A percentile compares a stretch with the other conserved stretches of the same genome.
Evolutionary conservation across 37 sponge, comb jelly and placozoan species (phyloP).

Genomic region (Bolinopsis microptera): DNA sequence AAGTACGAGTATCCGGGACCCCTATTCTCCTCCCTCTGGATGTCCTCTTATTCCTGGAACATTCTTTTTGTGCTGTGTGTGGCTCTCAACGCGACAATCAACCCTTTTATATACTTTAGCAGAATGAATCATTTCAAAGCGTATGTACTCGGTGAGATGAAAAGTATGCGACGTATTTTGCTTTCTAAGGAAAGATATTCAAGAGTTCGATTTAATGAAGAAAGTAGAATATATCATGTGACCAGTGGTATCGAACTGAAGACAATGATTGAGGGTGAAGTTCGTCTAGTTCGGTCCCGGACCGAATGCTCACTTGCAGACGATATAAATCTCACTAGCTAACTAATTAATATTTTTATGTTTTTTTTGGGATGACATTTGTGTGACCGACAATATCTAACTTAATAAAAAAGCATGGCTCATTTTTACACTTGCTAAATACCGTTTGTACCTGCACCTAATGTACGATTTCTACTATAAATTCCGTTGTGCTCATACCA

Average conservation of each 20-base stretch:
- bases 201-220: background rate
- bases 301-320: background rate
- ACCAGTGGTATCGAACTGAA: background rate
- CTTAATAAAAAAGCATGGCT: too few relatives aligned
- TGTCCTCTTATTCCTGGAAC: background rate
- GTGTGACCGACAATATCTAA: too few relatives aligned
- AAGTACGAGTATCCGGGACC: background rate
- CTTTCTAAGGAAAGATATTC: background rate
- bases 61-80: background rate
- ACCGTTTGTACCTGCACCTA: too few relatives aligned
- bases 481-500: too few relatives aligned
- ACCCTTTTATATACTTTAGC: background rate
- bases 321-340: too few relatives aligned
- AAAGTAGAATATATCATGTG: background rate
- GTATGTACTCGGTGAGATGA: background rate
- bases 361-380: too few relatives aligned
- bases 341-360: too few relatives aligned
- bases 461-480: too few relatives aligned
- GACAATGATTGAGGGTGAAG: background rate
- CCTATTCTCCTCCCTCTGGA: background rate
- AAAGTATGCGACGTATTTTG: background rate
- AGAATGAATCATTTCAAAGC: background rate
- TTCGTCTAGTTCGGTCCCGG: background rate
- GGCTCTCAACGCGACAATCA: background rate
- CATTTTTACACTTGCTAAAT: too few relatives aligned